phyloP scores from a whole-genome alignment of 2,888 invertebrate species.

The Hirudinaria manillensis region DNA sequence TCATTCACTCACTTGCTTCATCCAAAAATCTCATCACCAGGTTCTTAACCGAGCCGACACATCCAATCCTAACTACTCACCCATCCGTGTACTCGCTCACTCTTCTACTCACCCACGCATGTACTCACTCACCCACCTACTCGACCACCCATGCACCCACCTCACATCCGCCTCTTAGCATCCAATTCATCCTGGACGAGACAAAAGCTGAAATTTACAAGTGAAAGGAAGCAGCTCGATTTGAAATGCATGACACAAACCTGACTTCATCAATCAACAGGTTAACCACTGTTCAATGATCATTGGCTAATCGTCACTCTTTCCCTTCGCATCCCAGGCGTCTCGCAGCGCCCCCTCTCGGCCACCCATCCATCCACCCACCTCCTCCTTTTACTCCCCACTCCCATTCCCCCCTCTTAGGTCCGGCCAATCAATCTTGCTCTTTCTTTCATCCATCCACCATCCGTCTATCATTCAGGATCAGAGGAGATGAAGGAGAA shows the following conservation, averaged over 20 bases:
- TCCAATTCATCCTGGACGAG: no score
- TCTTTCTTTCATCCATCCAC: conserved; percentile 17
- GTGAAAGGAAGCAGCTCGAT: neutral
- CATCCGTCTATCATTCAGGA: conserved; percentile 16
- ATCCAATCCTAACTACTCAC: no score
- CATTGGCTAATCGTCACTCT: neutral
- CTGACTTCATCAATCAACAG: neutral
- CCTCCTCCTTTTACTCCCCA: neutral
- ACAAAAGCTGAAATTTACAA: no score
- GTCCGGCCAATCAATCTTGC: conserved; percentile 13
- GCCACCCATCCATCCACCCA: neutral
- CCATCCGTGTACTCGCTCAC: no score
- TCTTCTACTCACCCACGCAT: no score
- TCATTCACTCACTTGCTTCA: no score
- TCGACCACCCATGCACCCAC: no score
- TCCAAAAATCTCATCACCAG: no score
- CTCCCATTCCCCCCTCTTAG: neutral
- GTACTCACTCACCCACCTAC: no score
- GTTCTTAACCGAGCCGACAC: no score
- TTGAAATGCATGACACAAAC: conserved; percentile 13
- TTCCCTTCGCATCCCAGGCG: neutral
- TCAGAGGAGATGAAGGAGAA: conserved; percentile 9
- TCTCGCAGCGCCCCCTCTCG: no score
- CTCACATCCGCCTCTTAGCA: no score
- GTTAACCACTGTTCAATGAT: neutral